A percentile compares a stretch with the other conserved stretches of the same genome.
Conservation (phyloP, 2,797 vertebrate genomes). For the Buceros bicornis region DNA sequence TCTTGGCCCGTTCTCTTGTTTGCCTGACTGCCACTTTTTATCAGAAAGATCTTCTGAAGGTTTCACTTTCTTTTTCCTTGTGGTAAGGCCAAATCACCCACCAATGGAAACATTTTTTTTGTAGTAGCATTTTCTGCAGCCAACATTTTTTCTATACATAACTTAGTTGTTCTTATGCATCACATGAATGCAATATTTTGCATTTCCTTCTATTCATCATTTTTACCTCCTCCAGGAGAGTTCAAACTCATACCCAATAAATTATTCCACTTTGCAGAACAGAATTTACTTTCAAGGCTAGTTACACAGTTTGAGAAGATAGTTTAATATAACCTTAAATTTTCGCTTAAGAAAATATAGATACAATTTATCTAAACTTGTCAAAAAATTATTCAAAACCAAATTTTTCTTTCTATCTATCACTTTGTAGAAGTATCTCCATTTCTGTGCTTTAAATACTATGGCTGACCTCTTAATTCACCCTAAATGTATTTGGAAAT, state of each 20-base stretch:
- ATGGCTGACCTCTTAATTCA: background rate
- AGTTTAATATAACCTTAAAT: background rate
- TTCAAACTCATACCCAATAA: background rate
- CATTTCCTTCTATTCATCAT: background rate
- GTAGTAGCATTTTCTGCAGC: background rate
- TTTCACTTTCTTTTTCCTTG: slow-evolving; percentile 40
- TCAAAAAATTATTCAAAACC: background rate
- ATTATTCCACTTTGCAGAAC: background rate
- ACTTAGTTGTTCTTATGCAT: background rate
- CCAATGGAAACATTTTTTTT: background rate
- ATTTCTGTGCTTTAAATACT: background rate
- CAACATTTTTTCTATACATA: background rate
- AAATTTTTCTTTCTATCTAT: background rate
- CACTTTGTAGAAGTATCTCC: background rate
- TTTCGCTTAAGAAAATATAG: background rate
- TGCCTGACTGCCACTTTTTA: background rate
- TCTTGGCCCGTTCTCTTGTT: background rate
- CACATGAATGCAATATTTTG: background rate
- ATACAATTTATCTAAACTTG: background rate
- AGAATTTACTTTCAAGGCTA: background rate
- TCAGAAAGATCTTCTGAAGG: background rate
- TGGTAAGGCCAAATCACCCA: background rate
- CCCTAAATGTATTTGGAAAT: background rate
- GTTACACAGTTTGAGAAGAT: background rate
- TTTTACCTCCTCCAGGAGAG: background rate